A percentile compares a stretch with the other conserved stretches of the same genome.
phyloP scores from a whole-genome alignment of 1,140 invertebrate species.

The Leptinotarsa defecta region DNA sequence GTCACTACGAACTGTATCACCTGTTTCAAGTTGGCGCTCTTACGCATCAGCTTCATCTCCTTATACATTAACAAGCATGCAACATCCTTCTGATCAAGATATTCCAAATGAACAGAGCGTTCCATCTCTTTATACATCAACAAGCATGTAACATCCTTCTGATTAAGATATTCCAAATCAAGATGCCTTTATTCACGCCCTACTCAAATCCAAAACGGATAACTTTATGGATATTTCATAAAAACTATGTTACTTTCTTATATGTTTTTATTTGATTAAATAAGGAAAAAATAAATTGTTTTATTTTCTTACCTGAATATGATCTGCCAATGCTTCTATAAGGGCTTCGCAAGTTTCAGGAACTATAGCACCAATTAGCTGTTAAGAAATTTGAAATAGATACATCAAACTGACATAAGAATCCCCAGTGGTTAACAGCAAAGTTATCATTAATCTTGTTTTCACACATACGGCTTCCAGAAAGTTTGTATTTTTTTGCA shows the following conservation, averaged over 20 bases:
- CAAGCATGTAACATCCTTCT: background rate
- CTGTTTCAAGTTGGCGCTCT: constrained; percentile 9
- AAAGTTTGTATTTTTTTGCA: too few species aligned
- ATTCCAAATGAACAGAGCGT: too few species aligned
- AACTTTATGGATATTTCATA: background rate
- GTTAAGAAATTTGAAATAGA: too few species aligned
- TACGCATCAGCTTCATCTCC: constrained; percentile 14
- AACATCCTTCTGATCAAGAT: constrained; percentile 3
- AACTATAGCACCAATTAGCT: too few species aligned
- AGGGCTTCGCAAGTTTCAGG: too few species aligned
- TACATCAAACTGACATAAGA: too few species aligned
- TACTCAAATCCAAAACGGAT: background rate
- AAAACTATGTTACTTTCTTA: constrained; percentile 6
- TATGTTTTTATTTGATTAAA: background rate
- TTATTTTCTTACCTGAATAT: constrained; percentile 11
- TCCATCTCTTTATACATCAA: constrained; percentile 12
- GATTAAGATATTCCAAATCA: too few species aligned
- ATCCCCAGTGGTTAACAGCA: too few species aligned
- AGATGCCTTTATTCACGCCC: constrained; percentile 2
- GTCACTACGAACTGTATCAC: constrained; percentile 9
- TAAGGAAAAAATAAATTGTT: background rate
- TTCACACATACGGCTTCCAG: too few species aligned
- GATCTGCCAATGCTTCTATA: constrained; percentile 20
- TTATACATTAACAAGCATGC: background rate
- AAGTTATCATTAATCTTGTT: too few species aligned